Evolutionary conservation across 2,797 vertebrate genomes (phyloP), one percentile per base, ranked within the genome.

Genomic region (Megaceryle alcyon): DNA sequence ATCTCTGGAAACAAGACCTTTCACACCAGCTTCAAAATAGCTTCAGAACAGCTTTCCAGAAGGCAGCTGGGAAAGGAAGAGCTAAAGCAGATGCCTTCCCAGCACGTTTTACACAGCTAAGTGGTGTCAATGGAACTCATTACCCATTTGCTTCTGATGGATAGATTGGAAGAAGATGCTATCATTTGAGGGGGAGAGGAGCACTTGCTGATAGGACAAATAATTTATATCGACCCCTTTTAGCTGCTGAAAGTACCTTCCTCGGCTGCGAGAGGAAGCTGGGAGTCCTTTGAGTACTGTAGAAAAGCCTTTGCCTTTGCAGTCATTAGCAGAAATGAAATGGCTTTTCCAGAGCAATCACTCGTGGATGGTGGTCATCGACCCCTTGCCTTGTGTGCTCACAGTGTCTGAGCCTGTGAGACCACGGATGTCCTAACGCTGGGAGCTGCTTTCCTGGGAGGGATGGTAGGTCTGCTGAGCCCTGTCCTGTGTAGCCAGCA

Each of bases 351-450:
- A 23, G 61, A n/a, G 31, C 5, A 0, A 59, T 91, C 18, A 8
- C 6, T 33, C 2, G 0, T 9, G 70, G 83, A 3, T 48, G 60
- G 59, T 41, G 48, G 29, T 20, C 53, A 31, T 31, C 2, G 8
- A 21, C 15, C 49, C 41, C 41, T 16, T 21, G 54, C 0, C 0
- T 14, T n/a, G 48, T 46, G 75, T 19, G 39, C 53, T 93, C 7
- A 0, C 37, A 0, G 0, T 21, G 23, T 28, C 46, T 75, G 81
- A 39, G 59, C 60, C 57, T 53, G 31, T 0, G 29, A 71, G 43
- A 25, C 8, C 19, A 1, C 0, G 1, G 33, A 4, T 59, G 29
- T 41, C 48, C 28, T 84, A 82, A 0, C 21, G 11, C 48, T 57
- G n/a, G 29, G 63, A 84, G 57, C 31, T 49, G 48, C 9, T 20